Evolutionary conservation across 1,140 invertebrate genomes (phyloP).

Genomic region (Alviniconcha marisindica): DNA sequence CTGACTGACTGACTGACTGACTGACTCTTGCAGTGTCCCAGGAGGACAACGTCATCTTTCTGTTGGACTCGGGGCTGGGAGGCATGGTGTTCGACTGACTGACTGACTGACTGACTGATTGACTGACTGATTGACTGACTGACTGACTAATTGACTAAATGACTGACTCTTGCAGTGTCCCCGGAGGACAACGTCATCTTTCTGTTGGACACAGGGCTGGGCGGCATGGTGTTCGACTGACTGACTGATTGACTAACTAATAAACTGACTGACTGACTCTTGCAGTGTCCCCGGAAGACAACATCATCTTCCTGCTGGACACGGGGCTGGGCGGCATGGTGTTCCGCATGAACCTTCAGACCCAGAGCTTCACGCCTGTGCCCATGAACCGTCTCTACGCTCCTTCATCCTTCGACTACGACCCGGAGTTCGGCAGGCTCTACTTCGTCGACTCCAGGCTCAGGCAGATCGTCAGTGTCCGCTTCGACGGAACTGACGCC

Average conservation of each 20-base stretch:
- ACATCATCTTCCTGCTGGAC: constrained; percentile 59
- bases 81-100: constrained; percentile 50
- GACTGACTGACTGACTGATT: too few species aligned
- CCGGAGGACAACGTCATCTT: constrained; percentile 59
- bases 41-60: constrained; percentile 57
- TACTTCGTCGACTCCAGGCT: constrained; percentile 55
- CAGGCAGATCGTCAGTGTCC: constrained; percentile 53
- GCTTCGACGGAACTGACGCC: constrained; percentile 56
- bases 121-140: too few species aligned
- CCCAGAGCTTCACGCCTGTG: constrained; percentile 52
- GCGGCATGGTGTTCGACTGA: constrained; percentile 51
- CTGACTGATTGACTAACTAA: too few species aligned
- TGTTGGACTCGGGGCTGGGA: constrained; percentile 53
- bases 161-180: too few species aligned
- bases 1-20: too few species aligned
- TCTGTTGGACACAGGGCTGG: constrained; percentile 54
- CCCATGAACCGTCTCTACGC: constrained; percentile 54
- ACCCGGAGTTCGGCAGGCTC: constrained; percentile 51
- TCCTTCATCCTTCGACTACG: constrained; percentile 55
- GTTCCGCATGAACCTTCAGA: constrained; percentile 56
- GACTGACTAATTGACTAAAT: too few species aligned
- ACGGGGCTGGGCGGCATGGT: constrained; percentile 53
- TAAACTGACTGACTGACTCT: too few species aligned
- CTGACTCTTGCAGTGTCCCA: constrained; percentile 49
- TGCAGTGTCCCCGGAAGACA: constrained; percentile 55